Evolutionary conservation across 2,797 vertebrate species (phyloP).

Genomic region (Momotus momota): DNA sequence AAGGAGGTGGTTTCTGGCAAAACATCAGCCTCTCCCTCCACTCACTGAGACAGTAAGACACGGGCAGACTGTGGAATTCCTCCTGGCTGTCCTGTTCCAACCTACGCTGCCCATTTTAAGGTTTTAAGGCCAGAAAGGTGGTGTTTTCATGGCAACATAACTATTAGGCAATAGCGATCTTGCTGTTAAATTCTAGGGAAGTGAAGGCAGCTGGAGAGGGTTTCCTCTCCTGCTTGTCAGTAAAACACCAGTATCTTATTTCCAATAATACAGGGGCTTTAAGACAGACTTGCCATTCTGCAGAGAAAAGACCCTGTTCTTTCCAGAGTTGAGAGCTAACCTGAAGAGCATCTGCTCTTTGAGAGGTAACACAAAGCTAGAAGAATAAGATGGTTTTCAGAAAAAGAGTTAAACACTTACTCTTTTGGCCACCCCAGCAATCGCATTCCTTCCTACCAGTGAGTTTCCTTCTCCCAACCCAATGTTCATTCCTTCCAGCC

Average conservation of each 20-base stretch:
- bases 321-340: background rate
- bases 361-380: background rate
- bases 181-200: background rate
- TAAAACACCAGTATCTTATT: background rate
- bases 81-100: background rate
- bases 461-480: background rate
- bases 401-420: background rate
- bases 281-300: background rate
- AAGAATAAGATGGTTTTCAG: background rate
- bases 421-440: background rate
- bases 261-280: background rate
- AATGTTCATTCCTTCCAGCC: background rate
- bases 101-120: background rate
- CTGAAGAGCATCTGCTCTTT: background rate
- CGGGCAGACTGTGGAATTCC: background rate
- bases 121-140: background rate
- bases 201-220: background rate
- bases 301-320: background rate
- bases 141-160: background rate
- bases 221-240: background rate
- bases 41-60: background rate
- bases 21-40: background rate
- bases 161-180: background rate
- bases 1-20: slow-evolving; percentile 20
- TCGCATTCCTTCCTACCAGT: background rate